Base-by-base conservation (phyloP, 2,113 vertebrate species). In the Larimichthys polyactis region DNA sequence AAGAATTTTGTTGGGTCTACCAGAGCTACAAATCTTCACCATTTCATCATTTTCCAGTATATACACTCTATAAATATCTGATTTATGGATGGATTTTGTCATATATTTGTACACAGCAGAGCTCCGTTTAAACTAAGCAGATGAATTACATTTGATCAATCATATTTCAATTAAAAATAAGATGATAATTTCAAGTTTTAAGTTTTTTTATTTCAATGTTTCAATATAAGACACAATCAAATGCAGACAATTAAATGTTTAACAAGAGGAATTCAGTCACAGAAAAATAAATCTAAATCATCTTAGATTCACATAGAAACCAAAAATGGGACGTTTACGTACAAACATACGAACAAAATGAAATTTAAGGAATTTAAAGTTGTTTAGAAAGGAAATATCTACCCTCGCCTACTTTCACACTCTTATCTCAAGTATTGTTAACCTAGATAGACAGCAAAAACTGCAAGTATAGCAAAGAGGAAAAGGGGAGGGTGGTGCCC, bases 161-260 rank as follows among this genome's bases (percentile, higher is more conserved):
- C 3, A 11, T 7, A 54, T 63, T 44, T n/a, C 16, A 58, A 20
- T 24, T 8, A 19, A 58, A 29, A n/a, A 11, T 36, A 36, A 36
- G 32, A 36, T 36, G 32, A 36, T 8, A 40, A 36, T 52, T 63
- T 71, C 3, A 81, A 57, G 55, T 29, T 64, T 54, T 24, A 29
- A 66, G 8, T 29, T 62, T 24, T 65, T 83, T 63, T 70, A 79
- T 71, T 65, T 22, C 54, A 72, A 20, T 44, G 44, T 36, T 83
- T 79, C 40, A 83, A 81, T 49, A 72, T 60, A 46, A 43, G 20
- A 65, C 24, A 83, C 52, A 78, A 69, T 66, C 3, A 63, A 77
- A 24, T 68, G 75, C 70, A 75, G 9, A 68, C 16, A 10, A 68
- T 59, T 79, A 8, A 9, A 79, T 36, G 69, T 69, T 80, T 19